Evolutionary conservation across 2,113 vertebrate species (phyloP), one percentile per base, ranked within the genome.

Genomic region (Mixornis gularis): DNA sequence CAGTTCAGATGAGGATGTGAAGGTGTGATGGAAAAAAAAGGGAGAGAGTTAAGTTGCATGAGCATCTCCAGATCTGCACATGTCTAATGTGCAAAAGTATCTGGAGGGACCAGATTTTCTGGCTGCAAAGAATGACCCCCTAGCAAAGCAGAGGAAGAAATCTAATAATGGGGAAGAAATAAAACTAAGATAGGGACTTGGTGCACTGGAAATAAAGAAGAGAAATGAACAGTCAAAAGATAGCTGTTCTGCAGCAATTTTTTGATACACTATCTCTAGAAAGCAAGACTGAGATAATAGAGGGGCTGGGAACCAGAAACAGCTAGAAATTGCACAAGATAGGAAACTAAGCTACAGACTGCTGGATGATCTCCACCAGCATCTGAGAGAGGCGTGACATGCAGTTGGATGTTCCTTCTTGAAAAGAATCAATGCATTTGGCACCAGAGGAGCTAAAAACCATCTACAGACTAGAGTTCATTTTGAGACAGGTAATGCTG

Each of bases 241-340:
- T 88, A 95, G 85, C 51, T 91, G 26, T 63, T 93, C n/a, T 85
- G 76, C 72, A 82, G 82, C 93, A 94, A 89, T 94, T 95, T 94
- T 94, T 95, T 94, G 49, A 96, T 95, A 89, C 48, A 40, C 79
- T 95, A 95, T 95, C 92, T 95, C 69, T 79, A 63, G 79, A 94
- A 94, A 95, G 71, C 55, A 91, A 83, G 63, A 48, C 40, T 84
- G 80, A 95, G 92, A 95, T 94, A 96, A 92, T 86, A 62, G 72
- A 44, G 52, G 36, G 52, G 6, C 76, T 85, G 81, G 59, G 38
- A 95, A 71, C 49, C 71, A 95, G 85, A 79, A 86, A 55, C 56
- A 83, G 74, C 74, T 89, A 83, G 87, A 92, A 95, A 91, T 69
- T 85, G 34, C 55, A 48, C 78, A 85, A 87, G 74, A 91, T 46